Evolutionary conservation across 1,140 invertebrate species (phyloP).

Genomic region (Rhopalosiphum padi): DNA sequence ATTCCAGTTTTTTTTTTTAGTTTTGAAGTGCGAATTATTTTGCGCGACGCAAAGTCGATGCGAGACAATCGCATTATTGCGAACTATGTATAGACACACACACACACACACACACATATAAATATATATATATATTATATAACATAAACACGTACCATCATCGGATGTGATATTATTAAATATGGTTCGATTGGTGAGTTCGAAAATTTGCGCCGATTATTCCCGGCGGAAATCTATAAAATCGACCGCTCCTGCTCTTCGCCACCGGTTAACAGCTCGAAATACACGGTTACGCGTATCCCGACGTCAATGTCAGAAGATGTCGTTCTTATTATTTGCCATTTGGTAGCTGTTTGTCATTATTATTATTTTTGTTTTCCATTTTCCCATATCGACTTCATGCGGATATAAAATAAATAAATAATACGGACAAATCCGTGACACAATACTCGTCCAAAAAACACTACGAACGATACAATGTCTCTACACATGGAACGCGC

Average conservation of each 20-base stretch:
- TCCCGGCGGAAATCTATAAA: neutral
- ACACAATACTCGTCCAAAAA: neutral
- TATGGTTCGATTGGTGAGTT: neutral
- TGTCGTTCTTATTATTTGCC: neutral
- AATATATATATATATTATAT: neutral
- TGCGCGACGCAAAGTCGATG: neutral
- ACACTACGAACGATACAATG: neutral
- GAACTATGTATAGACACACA: neutral
- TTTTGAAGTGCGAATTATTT: neutral
- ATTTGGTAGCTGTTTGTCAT: neutral
- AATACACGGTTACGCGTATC: neutral
- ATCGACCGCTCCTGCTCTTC: neutral
- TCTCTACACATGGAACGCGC: neutral
- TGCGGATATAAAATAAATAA: neutral
- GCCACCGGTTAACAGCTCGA: neutral
- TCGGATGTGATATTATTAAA: conserved; percentile 9
- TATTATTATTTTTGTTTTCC: neutral
- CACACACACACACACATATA: fast-evolving
- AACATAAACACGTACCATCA: neutral
- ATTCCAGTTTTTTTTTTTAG: neutral
- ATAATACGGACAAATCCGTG: neutral
- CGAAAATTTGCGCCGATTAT: neutral
- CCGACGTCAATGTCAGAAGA: neutral
- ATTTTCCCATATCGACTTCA: neutral
- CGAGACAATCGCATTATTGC: neutral